phyloP scores from a whole-genome alignment of 2,888 invertebrate genomes.

The Mythimna ferrago region DNA sequence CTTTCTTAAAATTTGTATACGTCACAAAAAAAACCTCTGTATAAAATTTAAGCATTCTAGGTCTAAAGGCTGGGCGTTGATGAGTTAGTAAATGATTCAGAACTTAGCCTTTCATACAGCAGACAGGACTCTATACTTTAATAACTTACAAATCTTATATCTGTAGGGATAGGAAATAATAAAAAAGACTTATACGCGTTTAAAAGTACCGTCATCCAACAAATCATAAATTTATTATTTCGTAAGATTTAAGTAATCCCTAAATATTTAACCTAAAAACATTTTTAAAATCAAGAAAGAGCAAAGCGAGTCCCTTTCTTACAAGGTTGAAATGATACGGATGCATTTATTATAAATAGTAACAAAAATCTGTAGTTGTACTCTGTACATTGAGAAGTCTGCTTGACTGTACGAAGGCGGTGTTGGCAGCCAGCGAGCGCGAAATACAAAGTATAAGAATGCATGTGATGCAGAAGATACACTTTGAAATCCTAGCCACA shows the following conservation, averaged over 20 bases:
- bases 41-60: too few relatives aligned
- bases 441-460: conserved; percentile 26
- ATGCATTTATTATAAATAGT: not conserved
- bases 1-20: too few relatives aligned
- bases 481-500: not conserved
- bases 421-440: conserved; percentile 24
- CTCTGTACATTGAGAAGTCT: conserved; percentile 26
- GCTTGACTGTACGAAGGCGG: not conserved
- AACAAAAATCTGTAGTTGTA: conserved; percentile 13
- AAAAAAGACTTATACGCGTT: not conserved
- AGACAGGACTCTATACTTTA: too few relatives aligned
- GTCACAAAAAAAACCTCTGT: too few relatives aligned
- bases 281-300: not conserved
- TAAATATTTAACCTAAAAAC: not conserved
- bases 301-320: not conserved
- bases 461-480: not conserved
- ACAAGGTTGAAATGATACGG: not conserved
- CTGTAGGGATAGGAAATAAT: not conserved
- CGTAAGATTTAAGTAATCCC: not conserved
- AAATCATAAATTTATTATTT: conserved; percentile 3
- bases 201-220: not conserved
- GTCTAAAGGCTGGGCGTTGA: too few relatives aligned
- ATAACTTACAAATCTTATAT: too few relatives aligned
- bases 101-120: too few relatives aligned
- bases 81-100: too few relatives aligned